Percentiles rank a stretch among this genome's conserved stretches.
Evolutionary conservation across 1,140 invertebrate genomes (phyloP).

Genomic region (Condylostylus longicornis): DNA sequence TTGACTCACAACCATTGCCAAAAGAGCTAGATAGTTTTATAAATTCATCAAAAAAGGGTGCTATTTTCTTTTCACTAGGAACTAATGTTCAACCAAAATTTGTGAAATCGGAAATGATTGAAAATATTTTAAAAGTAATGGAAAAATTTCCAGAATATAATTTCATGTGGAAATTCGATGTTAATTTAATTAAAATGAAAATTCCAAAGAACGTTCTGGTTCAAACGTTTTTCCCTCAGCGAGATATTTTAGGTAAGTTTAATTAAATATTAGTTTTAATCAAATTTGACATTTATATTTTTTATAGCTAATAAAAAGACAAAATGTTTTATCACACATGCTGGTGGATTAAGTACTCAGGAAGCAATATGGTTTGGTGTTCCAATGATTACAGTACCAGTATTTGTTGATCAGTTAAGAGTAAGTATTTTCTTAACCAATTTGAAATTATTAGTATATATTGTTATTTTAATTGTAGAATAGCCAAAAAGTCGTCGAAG

Average conservation of each 20-base stretch:
- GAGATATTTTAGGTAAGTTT: constrained; percentile 32
- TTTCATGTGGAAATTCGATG: constrained; percentile 53
- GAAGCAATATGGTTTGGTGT: constrained; percentile 47
- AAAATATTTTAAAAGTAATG: constrained; percentile 32
- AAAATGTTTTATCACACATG: no score
- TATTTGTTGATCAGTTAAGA: constrained; percentile 42
- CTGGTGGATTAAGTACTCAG: constrained; percentile 46
- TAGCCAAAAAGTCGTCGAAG: no score
- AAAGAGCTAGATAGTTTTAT: not conserved
- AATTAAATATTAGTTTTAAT: constrained; percentile 12
- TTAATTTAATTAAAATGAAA: constrained; percentile 28
- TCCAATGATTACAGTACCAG: constrained; percentile 46
- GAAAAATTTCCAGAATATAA: constrained; percentile 32
- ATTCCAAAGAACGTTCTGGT: constrained; percentile 37
- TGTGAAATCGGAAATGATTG: constrained; percentile 32
- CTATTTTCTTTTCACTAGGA: constrained; percentile 47
- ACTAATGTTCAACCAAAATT: constrained; percentile 34
- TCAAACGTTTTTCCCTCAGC: constrained; percentile 46
- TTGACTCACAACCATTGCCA: not conserved
- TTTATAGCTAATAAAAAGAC: no score
- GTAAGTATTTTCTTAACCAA: no score
- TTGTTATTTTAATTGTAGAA: no score
- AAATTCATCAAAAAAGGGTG: constrained; percentile 32
- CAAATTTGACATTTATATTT: constrained; percentile 45
- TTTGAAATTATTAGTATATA: no score